These are phyloP conservation scores for Oncorhynchus kisutch DNA, from an alignment of 2,113 vertebrate genomes.

Conservation along the genomic window DNA sequence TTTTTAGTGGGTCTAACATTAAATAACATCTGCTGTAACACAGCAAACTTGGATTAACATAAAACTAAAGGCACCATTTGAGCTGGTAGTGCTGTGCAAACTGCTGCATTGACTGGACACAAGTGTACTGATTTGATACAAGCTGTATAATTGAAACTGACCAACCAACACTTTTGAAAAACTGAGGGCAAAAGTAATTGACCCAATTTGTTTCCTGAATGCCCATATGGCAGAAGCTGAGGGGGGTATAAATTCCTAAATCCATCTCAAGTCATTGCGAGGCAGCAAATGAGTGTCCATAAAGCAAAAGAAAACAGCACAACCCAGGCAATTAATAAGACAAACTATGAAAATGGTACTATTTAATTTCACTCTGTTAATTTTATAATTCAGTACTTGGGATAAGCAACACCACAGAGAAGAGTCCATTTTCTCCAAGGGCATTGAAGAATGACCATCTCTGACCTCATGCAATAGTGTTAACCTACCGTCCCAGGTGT, in stretches of 20 bases:
- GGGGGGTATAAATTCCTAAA: neutral
- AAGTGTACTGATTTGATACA: neutral
- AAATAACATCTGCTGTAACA: too few relatives aligned
- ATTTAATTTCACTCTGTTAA: neutral
- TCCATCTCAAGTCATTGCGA: slow-evolving; percentile 41
- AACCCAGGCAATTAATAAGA: neutral
- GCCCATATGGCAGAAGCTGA: too few relatives aligned
- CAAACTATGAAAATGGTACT: too few relatives aligned
- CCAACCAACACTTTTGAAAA: neutral
- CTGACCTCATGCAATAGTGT: slow-evolving; percentile 58
- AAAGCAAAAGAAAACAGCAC: neutral
- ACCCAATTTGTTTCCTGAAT: too few relatives aligned
- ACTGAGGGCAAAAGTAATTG: neutral
- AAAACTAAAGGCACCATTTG: neutral
- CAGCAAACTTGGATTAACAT: too few relatives aligned
- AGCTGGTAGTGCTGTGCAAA: neutral
- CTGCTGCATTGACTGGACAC: neutral
- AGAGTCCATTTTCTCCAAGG: neutral
- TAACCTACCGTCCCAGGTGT: slow-evolving; percentile 90
- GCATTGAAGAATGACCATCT: slow-evolving; percentile 10
- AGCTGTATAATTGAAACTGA: neutral
- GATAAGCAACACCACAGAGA: neutral
- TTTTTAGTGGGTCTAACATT: too few relatives aligned
- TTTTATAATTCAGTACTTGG: neutral
- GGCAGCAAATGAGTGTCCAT: slow-evolving; percentile 14